These are phyloP conservation scores for Drosophila ficusphila DNA, from an alignment of 1,140 invertebrate genomes.

Conservation along the genomic window DNA sequence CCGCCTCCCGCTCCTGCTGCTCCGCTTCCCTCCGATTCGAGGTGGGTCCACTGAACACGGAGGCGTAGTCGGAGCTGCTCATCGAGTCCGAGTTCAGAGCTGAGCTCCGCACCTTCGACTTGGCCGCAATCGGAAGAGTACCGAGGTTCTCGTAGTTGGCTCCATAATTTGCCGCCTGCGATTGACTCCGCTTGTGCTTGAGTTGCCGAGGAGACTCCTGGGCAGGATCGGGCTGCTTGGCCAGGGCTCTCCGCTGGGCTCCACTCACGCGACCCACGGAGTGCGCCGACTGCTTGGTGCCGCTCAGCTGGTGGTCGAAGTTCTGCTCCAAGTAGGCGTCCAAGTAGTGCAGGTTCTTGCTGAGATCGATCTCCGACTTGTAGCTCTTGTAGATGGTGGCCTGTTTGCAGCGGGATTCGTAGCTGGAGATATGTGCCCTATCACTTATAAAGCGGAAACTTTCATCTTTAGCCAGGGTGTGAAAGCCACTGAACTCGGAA, in stretches of 20 bases:
- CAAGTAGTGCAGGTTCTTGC: slow-evolving; percentile 81
- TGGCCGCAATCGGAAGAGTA: slow-evolving; percentile 57
- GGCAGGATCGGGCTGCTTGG: slow-evolving; percentile 34
- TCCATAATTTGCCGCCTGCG: slow-evolving; percentile 49
- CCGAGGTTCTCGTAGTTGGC: slow-evolving; percentile 76
- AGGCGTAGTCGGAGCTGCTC: slow-evolving; percentile 83
- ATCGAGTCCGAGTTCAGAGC: slow-evolving; percentile 68
- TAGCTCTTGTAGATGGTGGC: slow-evolving; percentile 83
- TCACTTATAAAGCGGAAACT: slow-evolving; percentile 82
- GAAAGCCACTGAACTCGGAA: slow-evolving; percentile 68
- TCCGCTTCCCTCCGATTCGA: slow-evolving; percentile 9
- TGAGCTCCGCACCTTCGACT: slow-evolving; percentile 3
- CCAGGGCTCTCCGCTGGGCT: slow-evolving; percentile 40
- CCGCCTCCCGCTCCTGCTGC: slow-evolving; percentile 3
- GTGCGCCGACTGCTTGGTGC: slow-evolving; percentile 60
- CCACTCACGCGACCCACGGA: slow-evolving; percentile 71
- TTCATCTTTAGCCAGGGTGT: slow-evolving; percentile 74
- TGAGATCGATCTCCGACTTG: slow-evolving; percentile 83
- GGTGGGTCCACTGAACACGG: slow-evolving; percentile 79
- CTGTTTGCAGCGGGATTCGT: slow-evolving; percentile 74
- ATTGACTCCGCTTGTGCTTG: slow-evolving; percentile 70
- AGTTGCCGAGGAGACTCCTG: slow-evolving; percentile 17
- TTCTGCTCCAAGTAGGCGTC: slow-evolving; percentile 82
- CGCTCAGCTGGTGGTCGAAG: slow-evolving; percentile 69
- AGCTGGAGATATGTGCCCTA: slow-evolving; percentile 69